Evolutionary conservation across 2,888 invertebrate genomes (phyloP).

Genomic region (Diploptera punctata): DNA sequence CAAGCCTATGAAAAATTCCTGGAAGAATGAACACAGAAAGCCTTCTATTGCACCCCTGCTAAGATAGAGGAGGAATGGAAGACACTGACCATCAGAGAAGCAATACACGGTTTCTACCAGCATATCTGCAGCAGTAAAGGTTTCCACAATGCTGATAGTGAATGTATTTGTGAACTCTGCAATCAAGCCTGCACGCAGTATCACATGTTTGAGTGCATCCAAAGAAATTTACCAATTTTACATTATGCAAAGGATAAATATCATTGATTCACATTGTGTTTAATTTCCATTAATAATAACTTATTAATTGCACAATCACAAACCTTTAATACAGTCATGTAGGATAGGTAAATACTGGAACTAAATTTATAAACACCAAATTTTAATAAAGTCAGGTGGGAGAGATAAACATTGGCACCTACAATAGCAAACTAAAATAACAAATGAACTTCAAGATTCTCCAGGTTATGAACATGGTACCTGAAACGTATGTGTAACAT

Average conservation of each 20-base stretch:
- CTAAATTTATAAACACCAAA: no score
- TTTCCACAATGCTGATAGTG: constrained; percentile 1
- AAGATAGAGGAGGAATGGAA: neutral
- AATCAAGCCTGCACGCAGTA: neutral
- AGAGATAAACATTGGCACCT: no score
- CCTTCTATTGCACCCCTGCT: neutral
- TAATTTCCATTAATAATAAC: neutral
- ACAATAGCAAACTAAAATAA: no score
- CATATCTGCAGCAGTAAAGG: constrained; percentile 1
- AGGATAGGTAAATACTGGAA: no score
- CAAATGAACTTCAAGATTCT: no score
- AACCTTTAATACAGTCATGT: no score
- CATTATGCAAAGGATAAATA: constrained; percentile 8
- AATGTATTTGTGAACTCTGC: neutral
- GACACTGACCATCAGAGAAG: neutral
- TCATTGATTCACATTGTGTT: neutral
- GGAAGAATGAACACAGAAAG: constrained; percentile 5
- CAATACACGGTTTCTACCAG: neutral
- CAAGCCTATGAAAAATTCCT: neutral
- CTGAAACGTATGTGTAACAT: no score
- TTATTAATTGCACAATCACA: no score
- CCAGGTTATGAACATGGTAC: no score
- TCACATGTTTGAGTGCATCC: neutral
- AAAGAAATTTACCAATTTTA: neutral
- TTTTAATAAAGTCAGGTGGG: no score